Conservation (phyloP, 2,888 invertebrate genomes). For the Drosophila kuntzei region DNA sequence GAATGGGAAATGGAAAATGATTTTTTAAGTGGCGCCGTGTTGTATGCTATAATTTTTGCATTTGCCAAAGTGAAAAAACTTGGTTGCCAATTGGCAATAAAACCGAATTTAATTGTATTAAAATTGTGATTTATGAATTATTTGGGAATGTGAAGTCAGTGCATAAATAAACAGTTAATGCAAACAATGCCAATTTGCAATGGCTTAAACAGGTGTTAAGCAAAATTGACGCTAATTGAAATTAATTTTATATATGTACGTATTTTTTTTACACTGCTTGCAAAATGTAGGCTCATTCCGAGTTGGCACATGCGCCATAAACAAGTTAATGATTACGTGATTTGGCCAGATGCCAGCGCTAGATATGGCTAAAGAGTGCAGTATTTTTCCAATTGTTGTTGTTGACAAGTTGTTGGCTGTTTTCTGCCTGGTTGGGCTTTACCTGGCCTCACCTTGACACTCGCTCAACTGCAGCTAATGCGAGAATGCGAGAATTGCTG, state of each 20-base stretch:
- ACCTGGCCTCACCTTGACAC: slow-evolving; percentile 81
- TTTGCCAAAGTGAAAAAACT: slow-evolving; percentile 32
- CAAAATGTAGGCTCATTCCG: slow-evolving; percentile 22
- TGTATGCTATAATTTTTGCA: slow-evolving; percentile 62
- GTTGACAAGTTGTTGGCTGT: slow-evolving; percentile 58
- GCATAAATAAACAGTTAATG: slow-evolving; percentile 9
- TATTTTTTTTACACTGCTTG: slow-evolving; percentile 36
- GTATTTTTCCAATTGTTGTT: slow-evolving; percentile 24
- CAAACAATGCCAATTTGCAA: slow-evolving; percentile 24
- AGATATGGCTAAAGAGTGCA: slow-evolving; percentile 39
- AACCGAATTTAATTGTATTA: slow-evolving; percentile 38
- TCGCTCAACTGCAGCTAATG: slow-evolving; percentile 80
- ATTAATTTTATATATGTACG: slow-evolving; percentile 56
- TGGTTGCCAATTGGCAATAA: slow-evolving; percentile 20
- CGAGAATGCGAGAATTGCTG: too few relatives aligned
- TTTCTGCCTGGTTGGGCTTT: slow-evolving; percentile 67
- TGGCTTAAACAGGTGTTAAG: slow-evolving; percentile 55
- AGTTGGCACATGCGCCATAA: slow-evolving; percentile 78
- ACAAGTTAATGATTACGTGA: slow-evolving; percentile 79
- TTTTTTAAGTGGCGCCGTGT: slow-evolving; percentile 62
- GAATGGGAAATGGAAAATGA: slow-evolving; percentile 21
- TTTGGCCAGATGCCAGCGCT: slow-evolving; percentile 75
- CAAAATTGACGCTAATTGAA: slow-evolving; percentile 74
- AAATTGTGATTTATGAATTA: slow-evolving; percentile 36
- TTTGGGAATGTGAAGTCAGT: background rate